Evolutionary conservation across 2,797 vertebrate genomes (phyloP).

Genomic region (Botia almorhae): DNA sequence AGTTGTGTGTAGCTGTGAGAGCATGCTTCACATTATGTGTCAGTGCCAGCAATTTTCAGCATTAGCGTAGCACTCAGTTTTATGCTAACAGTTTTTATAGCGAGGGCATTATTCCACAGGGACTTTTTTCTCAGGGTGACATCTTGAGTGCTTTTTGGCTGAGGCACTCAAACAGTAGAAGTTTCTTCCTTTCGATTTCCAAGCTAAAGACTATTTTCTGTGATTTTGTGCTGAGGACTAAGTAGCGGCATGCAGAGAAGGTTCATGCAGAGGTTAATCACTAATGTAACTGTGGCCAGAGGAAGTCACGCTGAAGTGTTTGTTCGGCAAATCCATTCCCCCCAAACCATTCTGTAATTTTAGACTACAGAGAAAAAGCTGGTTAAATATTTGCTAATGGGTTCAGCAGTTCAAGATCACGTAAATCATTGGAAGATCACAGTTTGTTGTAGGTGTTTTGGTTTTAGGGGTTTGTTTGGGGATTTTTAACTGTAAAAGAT

Average conservation of each 20-base stretch:
- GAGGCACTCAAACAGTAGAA: slow-evolving; percentile 27
- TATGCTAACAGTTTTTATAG: slow-evolving; percentile 35
- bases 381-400: slow-evolving; percentile 53
- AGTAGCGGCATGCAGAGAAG: slow-evolving; percentile 41
- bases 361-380: slow-evolving; percentile 45
- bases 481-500: not conserved
- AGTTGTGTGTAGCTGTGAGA: slow-evolving; percentile 43
- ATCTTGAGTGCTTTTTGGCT: slow-evolving; percentile 51
- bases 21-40: slow-evolving; percentile 43
- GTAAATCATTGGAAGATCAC: slow-evolving; percentile 29
- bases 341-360: slow-evolving; percentile 52
- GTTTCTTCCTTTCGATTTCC: slow-evolving; percentile 23
- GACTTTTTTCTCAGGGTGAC: slow-evolving; percentile 48
- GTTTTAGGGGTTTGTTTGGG: not conserved
- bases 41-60: slow-evolving; percentile 48
- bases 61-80: slow-evolving; percentile 50
- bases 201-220: slow-evolving; percentile 37
- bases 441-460: slow-evolving; percentile 9
- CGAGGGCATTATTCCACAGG: slow-evolving; percentile 38
- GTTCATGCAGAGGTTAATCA: slow-evolving; percentile 60
- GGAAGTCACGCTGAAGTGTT: slow-evolving; percentile 60
- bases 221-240: slow-evolving; percentile 43
- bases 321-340: slow-evolving; percentile 51
- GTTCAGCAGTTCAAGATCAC: slow-evolving; percentile 42
- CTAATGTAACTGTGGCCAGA: slow-evolving; percentile 59